Base-by-base conservation (phyloP, 2,797 vertebrate genomes). In the Siniperca undulata region DNA sequence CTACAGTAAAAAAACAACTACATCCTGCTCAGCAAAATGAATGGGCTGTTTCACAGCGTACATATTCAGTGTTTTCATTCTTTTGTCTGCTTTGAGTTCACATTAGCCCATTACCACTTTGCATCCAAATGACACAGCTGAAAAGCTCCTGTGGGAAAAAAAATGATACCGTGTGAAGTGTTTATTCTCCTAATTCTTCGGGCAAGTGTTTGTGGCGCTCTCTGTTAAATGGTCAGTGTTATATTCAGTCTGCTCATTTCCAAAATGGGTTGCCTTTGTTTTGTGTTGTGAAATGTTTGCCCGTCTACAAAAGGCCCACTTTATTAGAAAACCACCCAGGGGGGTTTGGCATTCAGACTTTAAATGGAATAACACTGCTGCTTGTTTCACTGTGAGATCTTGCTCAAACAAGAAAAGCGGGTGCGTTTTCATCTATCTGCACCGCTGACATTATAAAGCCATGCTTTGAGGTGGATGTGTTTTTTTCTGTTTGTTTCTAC, bases 201-300 rank as follows among this genome's bases (percentile, higher is more conserved):
- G 66, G 46, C 64, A 62, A 84, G 61, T 78, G 62, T 84, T 85
- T 75, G 75, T 58, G 74, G 71, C 58, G 60, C 78, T 78, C 65
- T 56, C 64, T 68, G 38, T 82, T 61, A 80, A 77, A 83, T 70
- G 80, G 85, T 44, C 72, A 67, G 66, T 77, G 80, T 91, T 90
- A 86, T 80, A 78, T 81, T 80, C 60, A 86, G 74, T 79, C 71
- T 76, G 75, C 85, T 88, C 84, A 86, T 90, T 91, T 92, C 74
- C 59, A 84, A 71, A 87, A 78, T 64, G 66, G 71, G 53, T 30
- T 42, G 59, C 48, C 76, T 91, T 92, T 91, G 87, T 92, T 89
- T 85, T 76, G 68, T 90, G 70, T 84, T 1, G 40, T 88, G 82
- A 92, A 93, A 93, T 88, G 78, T 94, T 94, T 92, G 69, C 85